These are phyloP conservation scores for Apostichopus leukothele DNA, from an alignment of 53 echinoderm and acorn worm genomes.

Conservation along the genomic window DNA sequence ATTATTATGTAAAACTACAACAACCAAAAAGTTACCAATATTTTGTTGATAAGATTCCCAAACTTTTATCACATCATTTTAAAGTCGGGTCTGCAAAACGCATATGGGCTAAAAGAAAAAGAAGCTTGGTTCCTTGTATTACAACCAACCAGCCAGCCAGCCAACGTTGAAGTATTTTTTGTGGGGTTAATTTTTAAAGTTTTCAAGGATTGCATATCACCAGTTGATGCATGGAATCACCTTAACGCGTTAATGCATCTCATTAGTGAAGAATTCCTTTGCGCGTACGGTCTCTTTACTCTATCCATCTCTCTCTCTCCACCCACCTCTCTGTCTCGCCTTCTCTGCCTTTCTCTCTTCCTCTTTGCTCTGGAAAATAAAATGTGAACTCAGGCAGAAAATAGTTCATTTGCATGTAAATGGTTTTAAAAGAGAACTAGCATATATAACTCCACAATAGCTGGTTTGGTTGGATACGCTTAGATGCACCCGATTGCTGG, in stretches of 20 bases:
- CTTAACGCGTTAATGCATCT: not conserved
- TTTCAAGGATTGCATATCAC: too few relatives aligned
- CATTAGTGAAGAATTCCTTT: constrained; percentile 2
- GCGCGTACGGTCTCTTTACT: not conserved
- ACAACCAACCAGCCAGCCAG: too few relatives aligned
- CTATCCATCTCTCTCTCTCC: not conserved
- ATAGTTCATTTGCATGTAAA: constrained; percentile 48
- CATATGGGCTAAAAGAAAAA: too few relatives aligned
- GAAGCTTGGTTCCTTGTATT: too few relatives aligned
- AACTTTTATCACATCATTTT: too few relatives aligned
- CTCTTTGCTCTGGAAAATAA: not conserved
- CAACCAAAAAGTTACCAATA: too few relatives aligned
- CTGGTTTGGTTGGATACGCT: not conserved
- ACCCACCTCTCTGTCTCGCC: not conserved
- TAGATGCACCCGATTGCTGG: not conserved
- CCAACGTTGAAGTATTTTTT: too few relatives aligned
- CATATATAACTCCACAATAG: not conserved
- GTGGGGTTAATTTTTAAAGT: too few relatives aligned
- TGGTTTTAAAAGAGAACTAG: constrained; percentile 27
- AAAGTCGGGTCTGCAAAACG: too few relatives aligned
- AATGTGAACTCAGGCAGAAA: constrained; percentile 41
- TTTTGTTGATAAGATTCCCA: too few relatives aligned
- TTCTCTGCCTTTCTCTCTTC: not conserved
- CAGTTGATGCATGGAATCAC: constrained; percentile 3
- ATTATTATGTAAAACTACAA: too few relatives aligned